These are phyloP conservation scores for Sinonovacula constricta DNA, from an alignment of 1,140 invertebrate genomes.

Conservation along the genomic window DNA sequence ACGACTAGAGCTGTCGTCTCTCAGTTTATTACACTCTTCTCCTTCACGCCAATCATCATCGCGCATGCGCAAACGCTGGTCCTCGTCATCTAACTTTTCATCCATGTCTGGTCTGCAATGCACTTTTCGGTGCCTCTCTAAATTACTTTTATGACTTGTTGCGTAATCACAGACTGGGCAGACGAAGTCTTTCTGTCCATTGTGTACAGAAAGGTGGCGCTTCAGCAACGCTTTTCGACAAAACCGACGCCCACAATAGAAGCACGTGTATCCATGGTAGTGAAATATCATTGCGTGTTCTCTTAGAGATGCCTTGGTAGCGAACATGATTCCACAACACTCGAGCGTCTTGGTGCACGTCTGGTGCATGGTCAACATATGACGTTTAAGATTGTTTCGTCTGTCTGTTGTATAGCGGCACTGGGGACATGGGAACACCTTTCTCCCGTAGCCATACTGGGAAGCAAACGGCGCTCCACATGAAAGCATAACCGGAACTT, in stretches of 20 bases:
- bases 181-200: conserved; percentile 78
- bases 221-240: conserved; percentile 80
- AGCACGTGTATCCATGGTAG: conserved; percentile 78
- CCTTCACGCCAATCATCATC: neutral
- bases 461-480: conserved; percentile 39
- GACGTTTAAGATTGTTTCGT: conserved; percentile 79
- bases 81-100: conserved; percentile 1
- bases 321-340: conserved; percentile 78
- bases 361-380: conserved; percentile 80
- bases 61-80: conserved; percentile 2
- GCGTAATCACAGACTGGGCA: conserved; percentile 79
- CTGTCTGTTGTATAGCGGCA: conserved; percentile 79
- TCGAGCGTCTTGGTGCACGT: conserved; percentile 73
- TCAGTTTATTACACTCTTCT: neutral
- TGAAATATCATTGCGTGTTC: conserved; percentile 78
- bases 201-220: conserved; percentile 80
- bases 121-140: conserved; percentile 78
- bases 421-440: conserved; percentile 74
- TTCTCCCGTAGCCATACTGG: conserved; percentile 65
- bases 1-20: conserved; percentile 12
- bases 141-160: conserved; percentile 80
- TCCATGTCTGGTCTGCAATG: conserved; percentile 67
- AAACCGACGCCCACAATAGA: conserved; percentile 77
- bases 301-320: conserved; percentile 77
- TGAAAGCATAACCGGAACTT: conserved; percentile 37